Evolutionary conservation across 2,888 invertebrate species (phyloP), one percentile per base, ranked within the genome.

Genomic region (Nysson spinosus): DNA sequence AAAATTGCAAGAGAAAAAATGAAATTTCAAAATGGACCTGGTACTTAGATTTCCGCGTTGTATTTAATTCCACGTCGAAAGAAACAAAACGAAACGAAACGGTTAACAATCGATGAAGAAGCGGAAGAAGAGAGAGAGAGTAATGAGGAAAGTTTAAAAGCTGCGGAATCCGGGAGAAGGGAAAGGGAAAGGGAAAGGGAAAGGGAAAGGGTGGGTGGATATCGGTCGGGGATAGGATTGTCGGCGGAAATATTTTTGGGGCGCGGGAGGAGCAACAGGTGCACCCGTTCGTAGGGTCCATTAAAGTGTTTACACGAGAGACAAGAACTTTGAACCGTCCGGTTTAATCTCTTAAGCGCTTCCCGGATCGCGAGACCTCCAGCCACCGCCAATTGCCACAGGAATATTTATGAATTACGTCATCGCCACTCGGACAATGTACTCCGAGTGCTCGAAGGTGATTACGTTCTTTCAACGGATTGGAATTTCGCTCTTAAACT

Each of bases 321-420:
- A 75, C 75, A 68, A 75, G 75, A 77, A 77, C 77, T 73, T 77
- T 73, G 77, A 75, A 77, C 73, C 71, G 63, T 78, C 73, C 69
- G 64, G 67, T 75, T 74, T 71, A 77, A 77, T 77, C 77, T 75
- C 71, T 71, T 64, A 66, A 75, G 60, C 74, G 64, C 50, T 60
- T 64, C 56, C 69, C 66, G 47, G 54, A 22, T 40, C 14, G 39
- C 40, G 50, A 19, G 46, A 14, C 11, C 37, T 63, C 40, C 50
- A 24, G 40, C 34, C 37, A 12, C 37, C 54, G 39, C 54, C 57
- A 47, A 56, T 69, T 62, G 34, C 43, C 34, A 16, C n/a, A 14
- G 4, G 63, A 69, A 72, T 72, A 69, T 72, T 72, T 72, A 73
- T 61, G 64, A 72, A 73, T 72, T 65, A 49, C 44, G 44, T 60